Percentiles rank a stretch among this genome's conserved stretches.
Evolutionary conservation across 2,888 invertebrate genomes (phyloP).

Genomic region (Drosophila sordidula): DNA sequence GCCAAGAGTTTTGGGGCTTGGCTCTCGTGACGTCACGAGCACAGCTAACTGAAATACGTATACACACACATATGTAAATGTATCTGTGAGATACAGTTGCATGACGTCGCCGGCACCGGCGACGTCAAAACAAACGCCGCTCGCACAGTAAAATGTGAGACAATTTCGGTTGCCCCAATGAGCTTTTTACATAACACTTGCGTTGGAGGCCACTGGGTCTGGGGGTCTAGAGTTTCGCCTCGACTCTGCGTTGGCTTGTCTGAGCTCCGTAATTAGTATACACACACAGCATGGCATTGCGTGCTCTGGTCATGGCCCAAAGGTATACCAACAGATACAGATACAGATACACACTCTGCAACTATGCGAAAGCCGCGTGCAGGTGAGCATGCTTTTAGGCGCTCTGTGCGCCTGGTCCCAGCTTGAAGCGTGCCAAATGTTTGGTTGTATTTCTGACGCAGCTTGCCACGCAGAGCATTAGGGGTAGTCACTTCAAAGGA

Average conservation of each 20-base stretch:
- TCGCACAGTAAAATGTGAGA: constrained; percentile 20
- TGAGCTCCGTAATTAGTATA: constrained; percentile 62
- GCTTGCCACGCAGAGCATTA: constrained; percentile 32
- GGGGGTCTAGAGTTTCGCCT: constrained; percentile 34
- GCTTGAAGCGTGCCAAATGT: constrained; percentile 74
- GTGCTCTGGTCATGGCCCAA: constrained; percentile 49
- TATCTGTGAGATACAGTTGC: constrained; percentile 47
- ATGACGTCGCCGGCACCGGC: constrained; percentile 51
- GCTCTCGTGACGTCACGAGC: constrained; percentile 76
- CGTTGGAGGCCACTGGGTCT: constrained; percentile 12
- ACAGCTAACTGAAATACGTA: constrained; percentile 30
- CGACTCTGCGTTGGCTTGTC: constrained; percentile 20
- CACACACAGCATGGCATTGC: constrained; percentile 47
- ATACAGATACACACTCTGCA: constrained; percentile 21
- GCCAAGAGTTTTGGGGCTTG: constrained; percentile 79
- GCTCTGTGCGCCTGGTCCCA: constrained; percentile 69
- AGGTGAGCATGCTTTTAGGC: constrained; percentile 71
- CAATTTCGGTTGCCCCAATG: constrained; percentile 50
- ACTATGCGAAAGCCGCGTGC: constrained; percentile 12
- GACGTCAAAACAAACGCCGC: constrained; percentile 34
- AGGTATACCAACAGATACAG: constrained; percentile 26
- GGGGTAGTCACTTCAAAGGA: constrained; percentile 12
- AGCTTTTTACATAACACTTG: constrained; percentile 62
- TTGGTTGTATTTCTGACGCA: constrained; percentile 64
- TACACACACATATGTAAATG: constrained; percentile 19